A percentile compares a stretch with the other conserved stretches of the same genome.
phyloP scores from a whole-genome alignment of 2,113 vertebrate genomes.

The Pogonocichla stellata region DNA sequence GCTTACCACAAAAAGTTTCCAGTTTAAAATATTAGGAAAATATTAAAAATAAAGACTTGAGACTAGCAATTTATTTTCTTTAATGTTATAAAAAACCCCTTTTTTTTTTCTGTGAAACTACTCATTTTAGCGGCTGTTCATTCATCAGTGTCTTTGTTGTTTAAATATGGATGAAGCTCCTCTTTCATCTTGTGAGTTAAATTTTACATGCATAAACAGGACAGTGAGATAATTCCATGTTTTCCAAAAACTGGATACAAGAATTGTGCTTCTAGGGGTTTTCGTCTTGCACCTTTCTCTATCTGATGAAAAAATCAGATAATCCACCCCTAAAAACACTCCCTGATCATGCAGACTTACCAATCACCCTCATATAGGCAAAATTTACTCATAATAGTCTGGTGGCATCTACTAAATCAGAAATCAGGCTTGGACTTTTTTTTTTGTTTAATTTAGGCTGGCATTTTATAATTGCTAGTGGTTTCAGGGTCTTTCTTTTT shows the following conservation, averaged over 20 bases:
- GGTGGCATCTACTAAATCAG: background rate
- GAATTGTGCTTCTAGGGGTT: background rate
- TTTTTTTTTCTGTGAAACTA: background rate
- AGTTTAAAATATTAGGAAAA: background rate
- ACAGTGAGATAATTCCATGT: background rate
- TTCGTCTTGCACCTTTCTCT: background rate
- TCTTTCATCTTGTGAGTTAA: background rate
- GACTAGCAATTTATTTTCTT: background rate
- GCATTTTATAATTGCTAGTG: background rate
- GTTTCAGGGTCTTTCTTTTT: background rate
- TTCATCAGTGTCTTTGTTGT: background rate
- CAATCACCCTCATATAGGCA: background rate
- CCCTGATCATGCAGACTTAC: background rate
- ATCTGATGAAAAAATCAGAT: background rate
- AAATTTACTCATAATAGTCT: background rate
- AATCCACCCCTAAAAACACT: background rate
- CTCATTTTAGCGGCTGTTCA: background rate
- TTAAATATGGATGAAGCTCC: background rate
- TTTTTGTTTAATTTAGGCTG: background rate
- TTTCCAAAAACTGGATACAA: background rate
- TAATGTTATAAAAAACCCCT: background rate
- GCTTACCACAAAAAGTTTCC: background rate
- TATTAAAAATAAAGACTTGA: background rate
- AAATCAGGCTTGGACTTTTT: background rate
- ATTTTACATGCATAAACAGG: background rate